A percentile compares a stretch with the other conserved stretches of the same genome.
Conservation (phyloP, 2,888 invertebrate species). For the Pollenia griseotomentosa region DNA sequence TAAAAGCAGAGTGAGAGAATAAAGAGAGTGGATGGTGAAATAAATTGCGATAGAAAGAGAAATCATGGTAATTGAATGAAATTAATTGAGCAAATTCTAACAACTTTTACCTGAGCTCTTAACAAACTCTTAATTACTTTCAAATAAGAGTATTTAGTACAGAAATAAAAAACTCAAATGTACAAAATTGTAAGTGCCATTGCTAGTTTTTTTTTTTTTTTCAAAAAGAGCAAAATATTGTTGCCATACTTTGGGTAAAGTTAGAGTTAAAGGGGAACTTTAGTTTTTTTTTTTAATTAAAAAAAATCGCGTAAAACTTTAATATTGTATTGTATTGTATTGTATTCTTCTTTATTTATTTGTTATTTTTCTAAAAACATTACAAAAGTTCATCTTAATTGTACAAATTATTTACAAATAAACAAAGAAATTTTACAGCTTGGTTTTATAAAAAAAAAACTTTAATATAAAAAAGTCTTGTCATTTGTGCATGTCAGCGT, state of each 20-base stretch:
- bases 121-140: constrained; percentile 67
- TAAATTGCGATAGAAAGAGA: constrained; percentile 16
- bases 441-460: no score
- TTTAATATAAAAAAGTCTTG: no score
- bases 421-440: no score
- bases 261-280: not conserved
- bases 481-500: no score
- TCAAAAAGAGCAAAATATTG: constrained; percentile 6
- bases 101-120: constrained; percentile 47
- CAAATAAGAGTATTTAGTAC: constrained; percentile 60
- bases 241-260: not conserved
- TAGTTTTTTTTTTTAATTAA: no score
- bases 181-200: not conserved
- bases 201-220: not conserved
- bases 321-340: no score
- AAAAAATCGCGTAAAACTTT: no score
- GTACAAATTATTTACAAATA: no score
- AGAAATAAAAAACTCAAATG: constrained; percentile 15
- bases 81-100: constrained; percentile 58
- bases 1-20: not conserved
- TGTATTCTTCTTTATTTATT: no score
- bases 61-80: not conserved
- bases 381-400: no score
- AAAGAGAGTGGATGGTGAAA: constrained; percentile 16
- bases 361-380: no score